A percentile compares a stretch with the other conserved stretches of the same genome.
Evolutionary conservation across 2,888 invertebrate species (phyloP).

Genomic region (Meganola albula): DNA sequence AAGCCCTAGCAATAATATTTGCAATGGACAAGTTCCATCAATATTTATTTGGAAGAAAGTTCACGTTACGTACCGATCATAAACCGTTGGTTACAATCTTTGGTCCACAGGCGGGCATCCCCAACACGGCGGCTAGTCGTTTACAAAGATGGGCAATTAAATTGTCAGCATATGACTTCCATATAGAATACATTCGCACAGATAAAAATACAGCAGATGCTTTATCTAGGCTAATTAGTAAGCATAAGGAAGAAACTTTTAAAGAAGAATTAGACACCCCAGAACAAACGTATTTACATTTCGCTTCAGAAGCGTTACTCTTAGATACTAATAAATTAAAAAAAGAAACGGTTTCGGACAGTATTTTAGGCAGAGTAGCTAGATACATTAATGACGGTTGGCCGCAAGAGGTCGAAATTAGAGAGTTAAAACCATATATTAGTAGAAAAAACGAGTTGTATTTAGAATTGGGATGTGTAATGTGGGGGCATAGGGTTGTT

Average conservation of each 20-base stretch:
- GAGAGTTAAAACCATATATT: constrained; percentile 1
- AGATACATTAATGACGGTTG: constrained; percentile 6
- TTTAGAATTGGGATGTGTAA: constrained; percentile 4
- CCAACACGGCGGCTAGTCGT: not conserved
- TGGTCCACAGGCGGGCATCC: not conserved
- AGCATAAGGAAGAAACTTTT: not conserved
- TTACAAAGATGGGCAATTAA: not conserved
- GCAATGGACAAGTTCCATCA: not conserved
- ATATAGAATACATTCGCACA: not conserved
- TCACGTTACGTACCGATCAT: constrained; percentile 1
- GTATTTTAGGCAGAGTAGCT: not conserved
- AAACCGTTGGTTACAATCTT: constrained; percentile 1
- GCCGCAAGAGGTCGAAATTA: constrained; percentile 1
- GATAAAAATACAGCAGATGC: not conserved
- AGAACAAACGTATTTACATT: constrained; percentile 3
- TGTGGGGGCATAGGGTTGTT: constrained; percentile 10
- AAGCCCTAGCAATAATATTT: not conserved
- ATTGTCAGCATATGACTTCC: not conserved
- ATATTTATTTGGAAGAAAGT: not conserved
- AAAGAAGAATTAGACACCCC: not conserved
- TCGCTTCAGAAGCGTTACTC: not conserved
- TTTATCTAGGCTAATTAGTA: not conserved
- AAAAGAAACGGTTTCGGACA: not conserved
- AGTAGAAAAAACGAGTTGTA: constrained; percentile 2
- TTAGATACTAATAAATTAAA: not conserved